Conservation (phyloP, 1,140 invertebrate species). For the Galleria mellonella region DNA sequence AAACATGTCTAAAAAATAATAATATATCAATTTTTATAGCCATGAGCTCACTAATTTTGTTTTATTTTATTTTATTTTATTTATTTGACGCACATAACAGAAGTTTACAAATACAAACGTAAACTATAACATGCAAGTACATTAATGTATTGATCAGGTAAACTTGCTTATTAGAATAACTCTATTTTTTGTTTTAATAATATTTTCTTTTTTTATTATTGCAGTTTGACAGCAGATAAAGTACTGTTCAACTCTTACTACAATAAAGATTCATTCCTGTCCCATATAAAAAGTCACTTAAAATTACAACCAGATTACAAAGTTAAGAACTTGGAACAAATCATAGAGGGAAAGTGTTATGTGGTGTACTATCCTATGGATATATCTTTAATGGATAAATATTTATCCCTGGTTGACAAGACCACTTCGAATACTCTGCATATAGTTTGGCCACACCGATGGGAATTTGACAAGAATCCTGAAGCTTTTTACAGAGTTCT, state of each 20-base stretch:
- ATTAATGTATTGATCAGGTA: no score
- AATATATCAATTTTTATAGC: no score
- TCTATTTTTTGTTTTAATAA: not conserved
- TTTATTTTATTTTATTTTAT: no score
- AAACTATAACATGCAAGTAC: no score
- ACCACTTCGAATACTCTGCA: conserved; percentile 61
- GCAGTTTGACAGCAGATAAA: conserved; percentile 68
- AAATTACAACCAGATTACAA: no score
- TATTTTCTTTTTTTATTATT: conserved; percentile 6
- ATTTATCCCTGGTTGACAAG: conserved; percentile 54
- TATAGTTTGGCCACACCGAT: conserved; percentile 86
- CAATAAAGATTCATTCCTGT: conserved; percentile 81
- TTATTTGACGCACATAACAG: no score
- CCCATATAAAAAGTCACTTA: no score
- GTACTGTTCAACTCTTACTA: conserved; percentile 84
- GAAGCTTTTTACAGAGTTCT: not conserved
- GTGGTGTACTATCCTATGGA: conserved; percentile 75
- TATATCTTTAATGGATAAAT: no score
- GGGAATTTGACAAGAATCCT: conserved; percentile 89
- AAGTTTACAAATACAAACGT: no score
- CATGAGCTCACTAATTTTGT: no score
- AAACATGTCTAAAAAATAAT: no score
- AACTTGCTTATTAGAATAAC: no score
- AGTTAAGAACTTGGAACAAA: conserved; percentile 56
- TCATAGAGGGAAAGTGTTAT: conserved; percentile 77